A percentile compares a stretch with the other conserved stretches of the same genome.
phyloP scores from a whole-genome alignment of 1,140 invertebrate species.

The Aporrectodea caliginosa region DNA sequence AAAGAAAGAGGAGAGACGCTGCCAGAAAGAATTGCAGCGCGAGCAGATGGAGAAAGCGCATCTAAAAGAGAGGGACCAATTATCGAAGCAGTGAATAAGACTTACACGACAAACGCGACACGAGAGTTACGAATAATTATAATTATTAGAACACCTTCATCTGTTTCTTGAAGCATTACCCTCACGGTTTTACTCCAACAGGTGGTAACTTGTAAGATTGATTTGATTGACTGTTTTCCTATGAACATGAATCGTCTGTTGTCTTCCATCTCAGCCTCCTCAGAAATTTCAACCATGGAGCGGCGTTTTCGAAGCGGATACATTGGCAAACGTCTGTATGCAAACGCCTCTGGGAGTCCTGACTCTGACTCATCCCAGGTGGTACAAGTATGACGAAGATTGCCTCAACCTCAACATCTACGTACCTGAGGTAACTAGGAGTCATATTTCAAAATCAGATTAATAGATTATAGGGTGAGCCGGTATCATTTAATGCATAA shows the following conservation, averaged over 20 bases:
- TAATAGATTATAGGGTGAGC: background rate
- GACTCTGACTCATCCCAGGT: constrained; percentile 13
- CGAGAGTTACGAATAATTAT: too few relatives aligned
- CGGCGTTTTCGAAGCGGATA: background rate
- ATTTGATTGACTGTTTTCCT: background rate
- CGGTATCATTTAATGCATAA: background rate
- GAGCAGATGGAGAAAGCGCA: too few relatives aligned
- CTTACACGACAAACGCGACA: too few relatives aligned
- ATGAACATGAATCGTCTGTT: background rate
- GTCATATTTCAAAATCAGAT: background rate
- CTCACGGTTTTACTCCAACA: too few relatives aligned
- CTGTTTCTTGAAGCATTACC: too few relatives aligned
- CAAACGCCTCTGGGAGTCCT: background rate
- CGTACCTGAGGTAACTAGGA: constrained; percentile 68
- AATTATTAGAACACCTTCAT: too few relatives aligned
- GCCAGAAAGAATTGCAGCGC: too few relatives aligned
- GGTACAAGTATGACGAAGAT: constrained; percentile 77
- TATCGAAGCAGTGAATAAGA: too few relatives aligned
- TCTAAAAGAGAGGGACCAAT: too few relatives aligned
- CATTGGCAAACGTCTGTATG: background rate
- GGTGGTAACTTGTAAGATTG: background rate
- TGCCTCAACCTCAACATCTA: constrained; percentile 90
- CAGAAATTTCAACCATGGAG: constrained; percentile 9
- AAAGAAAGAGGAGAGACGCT: too few relatives aligned
- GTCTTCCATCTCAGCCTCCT: background rate